Base-by-base conservation (phyloP, 2,888 invertebrate genomes). In the Diabrotica balteata region DNA sequence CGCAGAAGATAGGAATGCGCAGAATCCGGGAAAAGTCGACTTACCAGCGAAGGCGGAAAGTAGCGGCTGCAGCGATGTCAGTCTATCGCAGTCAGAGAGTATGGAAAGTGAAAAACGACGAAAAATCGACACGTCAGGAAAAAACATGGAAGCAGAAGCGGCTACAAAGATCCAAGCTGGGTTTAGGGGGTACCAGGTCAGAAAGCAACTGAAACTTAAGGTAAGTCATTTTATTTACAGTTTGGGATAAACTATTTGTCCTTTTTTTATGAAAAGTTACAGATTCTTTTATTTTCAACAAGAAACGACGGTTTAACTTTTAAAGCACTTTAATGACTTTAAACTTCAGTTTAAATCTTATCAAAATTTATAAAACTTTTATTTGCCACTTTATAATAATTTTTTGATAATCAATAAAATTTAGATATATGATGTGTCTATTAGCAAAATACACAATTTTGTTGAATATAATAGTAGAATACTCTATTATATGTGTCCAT, bases 161-260 rank as follows among this genome's bases (percentile, higher is more conserved):
- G 91, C 91, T 62, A 90, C 90, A 46, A 89, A 89, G 76, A 91
- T 91, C 73, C 91, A 91, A 81, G 91, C 91, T 17, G 89, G 90
- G 58, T 89, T 91, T 55, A 86, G 91, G 69, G 91, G 91, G 3
- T 91, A 88, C 79, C 86, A 91, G 77, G 89, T 89, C 49, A 72
- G 84, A 68, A 84, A 84, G 72, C 83, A 84, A 71, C 76, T 84
- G 55, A 84, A 84, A 76, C 71, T 76, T 45, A 84, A 83, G 79
- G 84, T 84, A 72, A 78, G 77, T 54, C 17, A 43, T 58, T 4
- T 50, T 57, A 32, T 32, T 32, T 32, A 32, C 4, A 32, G 32
- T 32, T 32, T 32, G 4, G 5, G 32, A 32, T 32, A 32, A 32
- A 32, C 3, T 32, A 32, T 32, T 32, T 22, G 32, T 68, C 49